These are phyloP conservation scores for Scelioninae gen. 2 DNA, from an alignment of 2,888 invertebrate genomes.

Conservation along the genomic window DNA sequence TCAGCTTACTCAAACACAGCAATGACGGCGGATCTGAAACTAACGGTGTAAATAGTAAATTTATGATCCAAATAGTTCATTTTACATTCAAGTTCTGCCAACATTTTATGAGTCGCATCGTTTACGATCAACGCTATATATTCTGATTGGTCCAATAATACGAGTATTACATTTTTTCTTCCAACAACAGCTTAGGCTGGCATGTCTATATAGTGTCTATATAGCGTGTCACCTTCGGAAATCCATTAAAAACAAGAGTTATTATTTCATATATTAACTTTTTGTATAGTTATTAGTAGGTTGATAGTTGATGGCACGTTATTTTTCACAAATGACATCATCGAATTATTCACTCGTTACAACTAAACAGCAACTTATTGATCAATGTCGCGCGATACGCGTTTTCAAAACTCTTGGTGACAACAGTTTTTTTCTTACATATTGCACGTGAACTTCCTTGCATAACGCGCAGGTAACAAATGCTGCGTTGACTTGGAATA, in stretches of 20 bases:
- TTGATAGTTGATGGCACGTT: too few species aligned
- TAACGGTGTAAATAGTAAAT: slow-evolving; percentile 36
- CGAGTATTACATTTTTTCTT: slow-evolving; percentile 7
- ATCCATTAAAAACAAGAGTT: too few species aligned
- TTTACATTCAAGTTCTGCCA: slow-evolving; percentile 15
- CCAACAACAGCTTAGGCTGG: too few species aligned
- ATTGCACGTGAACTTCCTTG: slow-evolving; percentile 32
- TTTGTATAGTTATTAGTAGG: too few species aligned
- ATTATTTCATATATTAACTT: too few species aligned
- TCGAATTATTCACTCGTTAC: slow-evolving; percentile 19
- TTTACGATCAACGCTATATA: slow-evolving; percentile 34
- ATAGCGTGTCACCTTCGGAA: too few species aligned
- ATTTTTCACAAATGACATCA: too few species aligned
- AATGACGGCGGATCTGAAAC: slow-evolving; percentile 14
- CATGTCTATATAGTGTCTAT: too few species aligned
- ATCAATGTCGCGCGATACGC: slow-evolving; percentile 27
- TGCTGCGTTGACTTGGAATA: slow-evolving; percentile 23
- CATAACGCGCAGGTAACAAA: slow-evolving; percentile 33
- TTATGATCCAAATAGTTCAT: slow-evolving; percentile 20
- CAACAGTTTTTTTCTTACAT: slow-evolving; percentile 23
- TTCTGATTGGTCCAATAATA: slow-evolving; percentile 28
- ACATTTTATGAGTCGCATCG: slow-evolving; percentile 31
- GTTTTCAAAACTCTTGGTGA: slow-evolving; percentile 14
- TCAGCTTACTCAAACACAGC: slow-evolving; percentile 36
- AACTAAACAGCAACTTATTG: slow-evolving; percentile 27